Evolutionary conservation across 2,113 vertebrate genomes (phyloP).

Genomic region (Paradoxurus hermaphroditus): DNA sequence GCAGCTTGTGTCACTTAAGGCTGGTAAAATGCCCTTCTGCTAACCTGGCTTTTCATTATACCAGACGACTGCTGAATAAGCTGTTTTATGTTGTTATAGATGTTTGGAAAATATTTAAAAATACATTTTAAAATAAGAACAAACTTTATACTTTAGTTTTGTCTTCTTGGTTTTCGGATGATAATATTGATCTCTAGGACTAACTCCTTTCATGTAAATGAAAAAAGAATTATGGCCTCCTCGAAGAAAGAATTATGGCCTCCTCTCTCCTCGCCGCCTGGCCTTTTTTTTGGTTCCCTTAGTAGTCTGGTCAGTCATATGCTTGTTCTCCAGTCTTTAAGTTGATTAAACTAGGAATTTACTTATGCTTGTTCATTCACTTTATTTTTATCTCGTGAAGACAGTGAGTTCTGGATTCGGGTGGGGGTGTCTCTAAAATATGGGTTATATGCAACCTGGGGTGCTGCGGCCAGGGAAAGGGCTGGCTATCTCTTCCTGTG

Average conservation of each 20-base stretch:
- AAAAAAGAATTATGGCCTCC: neutral
- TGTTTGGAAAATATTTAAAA: neutral
- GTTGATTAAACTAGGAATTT: neutral
- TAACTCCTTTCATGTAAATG: neutral
- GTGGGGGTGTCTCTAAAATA: neutral
- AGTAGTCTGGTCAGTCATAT: neutral
- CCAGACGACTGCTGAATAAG: neutral
- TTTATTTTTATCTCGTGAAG: neutral
- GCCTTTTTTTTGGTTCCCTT: neutral
- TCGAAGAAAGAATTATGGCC: neutral
- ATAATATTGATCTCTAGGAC: neutral
- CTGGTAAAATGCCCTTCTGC: neutral
- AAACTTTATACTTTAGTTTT: neutral
- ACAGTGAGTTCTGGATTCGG: neutral
- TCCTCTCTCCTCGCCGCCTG: no score
- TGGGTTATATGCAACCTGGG: neutral
- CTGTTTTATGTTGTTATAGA: neutral
- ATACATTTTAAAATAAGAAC: neutral
- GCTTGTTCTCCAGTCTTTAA: neutral
- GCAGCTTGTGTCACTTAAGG: neutral
- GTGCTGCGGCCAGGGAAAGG: no score
- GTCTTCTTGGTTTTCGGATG: constrained; percentile 13
- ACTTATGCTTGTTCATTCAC: neutral
- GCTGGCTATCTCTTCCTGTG: neutral
- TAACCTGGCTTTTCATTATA: neutral